Evolutionary conservation across 2,797 vertebrate species (phyloP), one percentile per base, ranked within the genome.

Genomic region (Somateria mollissima): DNA sequence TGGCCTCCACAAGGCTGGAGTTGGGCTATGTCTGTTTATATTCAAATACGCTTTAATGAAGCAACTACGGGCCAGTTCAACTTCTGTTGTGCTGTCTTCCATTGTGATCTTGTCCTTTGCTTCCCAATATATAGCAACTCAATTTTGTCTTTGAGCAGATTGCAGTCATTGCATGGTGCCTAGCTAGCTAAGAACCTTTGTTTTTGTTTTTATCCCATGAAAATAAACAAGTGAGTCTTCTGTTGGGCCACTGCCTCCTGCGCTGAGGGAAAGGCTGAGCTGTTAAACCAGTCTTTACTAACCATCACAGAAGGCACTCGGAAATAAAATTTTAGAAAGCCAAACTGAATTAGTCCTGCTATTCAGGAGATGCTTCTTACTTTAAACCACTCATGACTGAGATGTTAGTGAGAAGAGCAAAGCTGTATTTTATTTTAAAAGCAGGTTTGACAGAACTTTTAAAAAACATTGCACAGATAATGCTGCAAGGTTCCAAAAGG

Each of bases 381-480:
- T 95, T 85, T 74, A 74, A 83, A 54, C 27, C 28, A 66, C 21
- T 22, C 17, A 6, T 13, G 16, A 9, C 24, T 65, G 45, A 84
- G 32, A 56, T 54, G 71, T 89, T 57, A 51, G 20, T 57, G 57
- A 81, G 32, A 77, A 51, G 41, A 60, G 37, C 8, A 58, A 73
- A 79, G 28, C 15, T 43, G 11, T 24, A 4, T 30, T 87, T 70
- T 45, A 15, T 62, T 87, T 87, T 79, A 36, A 82, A 87, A 58
- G 5, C 18, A 57, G 6, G 0, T 73, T 89, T 94, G 36, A 32
- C 78, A 82, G 39, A 76, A 84, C 32, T 32, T 73, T 70, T 82
- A 61, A 16, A 22, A 56, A 64, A 51, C 30, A 51, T 80, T 21
- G 14, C 1, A 15, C 0, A 0, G n/a, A 70, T 32, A 70, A 24